Percentiles rank a stretch among this genome's conserved stretches.
Evolutionary conservation across 2,113 vertebrate genomes (phyloP).

Genomic region (Barbus barbus): DNA sequence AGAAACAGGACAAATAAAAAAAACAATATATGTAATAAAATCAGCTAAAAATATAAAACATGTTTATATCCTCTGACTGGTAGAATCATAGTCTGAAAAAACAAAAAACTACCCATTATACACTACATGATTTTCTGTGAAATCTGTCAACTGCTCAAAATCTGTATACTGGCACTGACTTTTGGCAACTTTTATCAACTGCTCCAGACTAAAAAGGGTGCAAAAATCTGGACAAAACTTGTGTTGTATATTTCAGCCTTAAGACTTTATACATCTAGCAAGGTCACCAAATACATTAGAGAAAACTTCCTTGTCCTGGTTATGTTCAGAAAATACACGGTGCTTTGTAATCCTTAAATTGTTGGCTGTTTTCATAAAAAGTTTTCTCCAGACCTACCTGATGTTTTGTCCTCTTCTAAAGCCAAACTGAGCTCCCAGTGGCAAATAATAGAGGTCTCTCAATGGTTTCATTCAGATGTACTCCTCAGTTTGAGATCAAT

Average conservation of each 20-base stretch:
- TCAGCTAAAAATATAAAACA: neutral
- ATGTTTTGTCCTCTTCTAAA: neutral
- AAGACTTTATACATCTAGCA: neutral
- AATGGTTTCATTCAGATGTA: constrained; percentile 38
- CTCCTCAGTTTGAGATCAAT: constrained; percentile 45
- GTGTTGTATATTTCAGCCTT: neutral
- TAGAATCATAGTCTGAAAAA: neutral
- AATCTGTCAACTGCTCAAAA: neutral
- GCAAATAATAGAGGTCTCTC: constrained; percentile 1
- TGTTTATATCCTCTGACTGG: neutral
- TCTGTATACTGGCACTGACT: neutral
- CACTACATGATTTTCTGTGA: neutral
- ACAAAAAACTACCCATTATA: neutral
- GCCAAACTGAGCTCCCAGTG: neutral
- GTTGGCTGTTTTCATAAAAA: neutral
- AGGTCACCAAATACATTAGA: neutral
- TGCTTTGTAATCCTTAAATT: constrained; percentile 6
- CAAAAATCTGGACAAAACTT: neutral
- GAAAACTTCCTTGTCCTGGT: neutral
- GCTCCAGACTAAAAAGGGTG: neutral
- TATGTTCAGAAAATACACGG: neutral
- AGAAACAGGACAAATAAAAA: neutral
- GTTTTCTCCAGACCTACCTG: constrained; percentile 6
- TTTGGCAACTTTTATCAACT: neutral
- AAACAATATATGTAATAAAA: neutral